Evolutionary conservation across 2,113 vertebrate genomes (phyloP), one percentile per base, ranked within the genome.

Genomic region (Corythaixoides concolor): DNA sequence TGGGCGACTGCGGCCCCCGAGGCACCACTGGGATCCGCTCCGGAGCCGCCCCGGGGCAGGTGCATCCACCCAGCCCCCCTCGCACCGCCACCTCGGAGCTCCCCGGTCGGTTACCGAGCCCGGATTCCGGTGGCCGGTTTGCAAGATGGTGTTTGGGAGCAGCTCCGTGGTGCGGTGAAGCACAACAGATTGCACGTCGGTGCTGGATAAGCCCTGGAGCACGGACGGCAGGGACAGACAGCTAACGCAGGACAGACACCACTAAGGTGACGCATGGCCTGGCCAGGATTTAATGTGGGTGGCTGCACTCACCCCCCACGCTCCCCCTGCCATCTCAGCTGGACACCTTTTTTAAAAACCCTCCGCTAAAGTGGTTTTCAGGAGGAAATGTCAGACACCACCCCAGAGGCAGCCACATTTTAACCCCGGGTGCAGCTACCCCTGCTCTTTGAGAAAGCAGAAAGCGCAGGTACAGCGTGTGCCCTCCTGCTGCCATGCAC

Each of bases 191-290:
- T 43, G 59, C 18, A 23, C 23, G 12, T 20, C 11, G 14, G 52
- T 23, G 47, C 59, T 32, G 45, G 39, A 4, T 6, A 15, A 81
- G 30, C 32, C 27, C 37, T 6, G 33, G 50, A 15, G n/a, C 7
- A 8, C 1, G 7, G 27, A 11, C n/a, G 56, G 50, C 5, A 24
- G 56, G 73, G 20, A 17, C 18, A 41, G 19, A 49, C 39, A 49
- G 4, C 56, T 2, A 5, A 11, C 1, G 6, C 67, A 13, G 49
- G 17, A 52, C 26, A 15, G 19, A 1, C n/a, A 2, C 0, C 3
- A 41, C 23, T 12, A 7, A 30, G 28, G 15, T 19, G 81, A 11
- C 30, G 55, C 3, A 2, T 11, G 23, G 50, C 64, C 73, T 21
- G 24, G 41, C 47, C 60, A 8, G 37, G 32, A 33, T 28, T 16